Base-by-base conservation (phyloP, 2,113 vertebrate genomes). In the Hystrix cristata region DNA sequence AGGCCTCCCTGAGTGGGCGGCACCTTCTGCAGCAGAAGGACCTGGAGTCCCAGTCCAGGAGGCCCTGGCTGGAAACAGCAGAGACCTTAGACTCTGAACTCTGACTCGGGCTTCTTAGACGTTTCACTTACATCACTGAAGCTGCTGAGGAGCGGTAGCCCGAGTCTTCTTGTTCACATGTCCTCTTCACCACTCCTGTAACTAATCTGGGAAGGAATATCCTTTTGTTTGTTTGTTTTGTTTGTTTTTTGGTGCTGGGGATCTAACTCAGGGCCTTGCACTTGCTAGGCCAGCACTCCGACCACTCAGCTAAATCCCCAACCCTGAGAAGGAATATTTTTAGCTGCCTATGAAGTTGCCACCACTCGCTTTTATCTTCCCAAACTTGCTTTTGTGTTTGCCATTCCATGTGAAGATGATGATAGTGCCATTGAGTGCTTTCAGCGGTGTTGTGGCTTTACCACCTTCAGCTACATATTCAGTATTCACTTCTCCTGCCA, bases 51-150 rank as follows among this genome's bases (percentile, higher is more conserved):
- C 67, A 25, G 82, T 89, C 60, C 34, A 16, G 16, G 38, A 38
- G 29, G 97, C 97, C 97, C 93, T 96, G 95, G 74, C 95, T 97
- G 97, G 97, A 82, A 0, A 82, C 2, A 13, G 29, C 12, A 11
- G 11, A 31, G 64, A 65, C 27, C 64, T 65, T 12, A 9, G 13
- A 14, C 64, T 31, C 64, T 31, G 29, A 65, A 13, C 55, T 14
- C 64, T 5, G 12, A 31, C 64, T 29, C 0, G 5, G 64, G 31
- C 64, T 31, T 14, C 64, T 14, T 14, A 5, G 64, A 14, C 5
- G 4, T 65, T 27, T 31, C 10, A 13, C 64, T 31, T 31, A 29
- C 64, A 5, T 31, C 64, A 31, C 27, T 31, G 64, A 65, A 6
- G 64, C 64, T 31, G 29, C 64, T 12, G 85, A 64, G 14, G 86